phyloP scores from a whole-genome alignment of 1,140 invertebrate genomes.

The Orussus abietinus region DNA sequence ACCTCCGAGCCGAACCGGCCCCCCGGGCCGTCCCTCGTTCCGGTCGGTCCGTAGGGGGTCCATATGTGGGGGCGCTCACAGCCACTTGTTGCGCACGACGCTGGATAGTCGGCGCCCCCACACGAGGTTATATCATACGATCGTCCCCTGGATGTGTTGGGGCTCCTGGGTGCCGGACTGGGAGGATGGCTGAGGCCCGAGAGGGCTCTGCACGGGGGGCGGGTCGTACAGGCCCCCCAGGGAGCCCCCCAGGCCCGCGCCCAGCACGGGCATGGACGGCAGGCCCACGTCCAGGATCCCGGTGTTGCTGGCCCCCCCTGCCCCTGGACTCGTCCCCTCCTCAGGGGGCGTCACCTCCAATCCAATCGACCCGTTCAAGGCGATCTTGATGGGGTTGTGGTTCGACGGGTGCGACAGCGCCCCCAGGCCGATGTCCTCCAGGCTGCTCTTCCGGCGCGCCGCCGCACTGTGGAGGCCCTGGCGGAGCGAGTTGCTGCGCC shows the following conservation, averaged over 20 bases:
- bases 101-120: constrained; percentile 75
- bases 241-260: constrained; percentile 49
- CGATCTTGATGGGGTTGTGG: constrained; percentile 74
- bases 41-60: not conserved
- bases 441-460: constrained; percentile 70
- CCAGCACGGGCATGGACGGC: constrained; percentile 44
- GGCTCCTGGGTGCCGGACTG: constrained; percentile 58
- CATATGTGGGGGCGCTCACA: constrained; percentile 55
- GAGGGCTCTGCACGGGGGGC: constrained; percentile 28
- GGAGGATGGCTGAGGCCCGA: constrained; percentile 25
- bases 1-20: constrained; percentile 74
- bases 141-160: constrained; percentile 79
- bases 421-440: constrained; percentile 77
- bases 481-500: constrained; percentile 77
- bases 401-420: constrained; percentile 57
- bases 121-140: constrained; percentile 90
- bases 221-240: constrained; percentile 46
- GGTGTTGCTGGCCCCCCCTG: constrained; percentile 53
- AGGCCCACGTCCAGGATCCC: constrained; percentile 57
- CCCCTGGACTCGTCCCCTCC: constrained; percentile 59
- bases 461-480: constrained; percentile 66
- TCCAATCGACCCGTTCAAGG: constrained; percentile 79
- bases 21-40: constrained; percentile 42
- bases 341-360: constrained; percentile 81
- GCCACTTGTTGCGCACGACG: constrained; percentile 66